Evolutionary conservation across 2,797 vertebrate genomes (phyloP), one percentile per base, ranked within the genome.

Genomic region (Tapirus indicus): DNA sequence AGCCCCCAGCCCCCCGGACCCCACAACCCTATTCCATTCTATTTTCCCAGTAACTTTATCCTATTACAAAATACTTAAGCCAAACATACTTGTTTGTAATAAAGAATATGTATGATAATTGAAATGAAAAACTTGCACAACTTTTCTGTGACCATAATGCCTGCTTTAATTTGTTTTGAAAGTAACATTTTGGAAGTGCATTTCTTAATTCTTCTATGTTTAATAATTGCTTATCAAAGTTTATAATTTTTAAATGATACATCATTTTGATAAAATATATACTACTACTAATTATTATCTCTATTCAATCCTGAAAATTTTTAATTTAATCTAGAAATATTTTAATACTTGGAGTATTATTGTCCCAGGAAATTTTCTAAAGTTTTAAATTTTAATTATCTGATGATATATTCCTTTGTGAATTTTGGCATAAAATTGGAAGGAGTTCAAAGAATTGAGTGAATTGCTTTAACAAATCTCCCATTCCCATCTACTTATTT

Each of bases 371-470:
- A 74, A 44, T 4, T 49, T 88, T 91, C 87, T 64, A n/a, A 12
- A 80, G 41, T 71, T 93, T 93, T 79, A 85, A 47, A 84, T 82
- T 75, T 94, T 32, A 90, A 14, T 66, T 58, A 44, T 91, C 52
- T 88, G 49, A 18, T 77, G 56, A 71, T 71, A n/a, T 74, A 72
- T 11, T 74, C 23, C 64, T 85, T 49, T 91, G 60, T 90, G 54
- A 94, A 62, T 88, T 97, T 92, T 85, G 77, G 23, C 72, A 86
- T 94, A 75, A 94, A 68, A 71, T 88, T 85, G 32, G 60, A 92
- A 91, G 27, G 41, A 72, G 17, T 74, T 49, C 44, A 77, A 90
- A 74, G 35, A 88, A 35, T 58, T 92, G 60, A 75, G 35, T 69
- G 58, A 80, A 71, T 35, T 35, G 9, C 44, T 93, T 1, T 78